Evolutionary conservation across 2,888 invertebrate genomes (phyloP), one percentile per base, ranked within the genome.

Genomic region (Fabriciana adippe): DNA sequence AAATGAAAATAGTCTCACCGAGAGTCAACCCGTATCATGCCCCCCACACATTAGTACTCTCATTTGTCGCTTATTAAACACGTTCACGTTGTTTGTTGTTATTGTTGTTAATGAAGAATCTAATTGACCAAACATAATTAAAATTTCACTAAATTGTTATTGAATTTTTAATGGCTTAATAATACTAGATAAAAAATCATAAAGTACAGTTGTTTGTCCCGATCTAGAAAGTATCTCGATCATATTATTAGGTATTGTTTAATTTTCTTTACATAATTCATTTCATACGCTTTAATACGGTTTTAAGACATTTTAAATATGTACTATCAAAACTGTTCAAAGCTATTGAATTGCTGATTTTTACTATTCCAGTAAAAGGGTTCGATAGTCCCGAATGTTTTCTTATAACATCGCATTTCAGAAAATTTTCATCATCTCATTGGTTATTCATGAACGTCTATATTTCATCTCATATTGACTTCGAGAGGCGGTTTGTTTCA

Each of bases 1-100:
- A 87, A 87, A 86, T 89, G 69, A 69, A 47, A 55, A 66, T 59
- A 15, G 51, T 65, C 65, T 45, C 41, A 18, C 50, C 15, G 41
- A 56, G 50, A 53, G 53, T 45, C 45, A 47, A 65, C 65, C 53
- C 59, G 65, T 65, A 54, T 59, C 59, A 65, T 57, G 57, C 53
- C 26, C 21, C 55, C 48, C 53, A 45, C 59, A 51, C 41, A 65
- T 56, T 57, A 57, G 67, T 73, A 75, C 50, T 31, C 13, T 60
- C 72, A 76, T 74, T 71, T 72, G 72, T 71, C 77, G 74, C 75
- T 78, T 79, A 78, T 75, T 78, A 73, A 75, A 72, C 69, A 62
- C 61, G 62, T 69, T 48, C 53, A 64, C 50, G 41, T 45, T 35
- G 18, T 14, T 35, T 26, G 26, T 26, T 26, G 26, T 26, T 26